Base-by-base conservation (phyloP, 2,797 vertebrate genomes). In the Takifugu rubripes region DNA sequence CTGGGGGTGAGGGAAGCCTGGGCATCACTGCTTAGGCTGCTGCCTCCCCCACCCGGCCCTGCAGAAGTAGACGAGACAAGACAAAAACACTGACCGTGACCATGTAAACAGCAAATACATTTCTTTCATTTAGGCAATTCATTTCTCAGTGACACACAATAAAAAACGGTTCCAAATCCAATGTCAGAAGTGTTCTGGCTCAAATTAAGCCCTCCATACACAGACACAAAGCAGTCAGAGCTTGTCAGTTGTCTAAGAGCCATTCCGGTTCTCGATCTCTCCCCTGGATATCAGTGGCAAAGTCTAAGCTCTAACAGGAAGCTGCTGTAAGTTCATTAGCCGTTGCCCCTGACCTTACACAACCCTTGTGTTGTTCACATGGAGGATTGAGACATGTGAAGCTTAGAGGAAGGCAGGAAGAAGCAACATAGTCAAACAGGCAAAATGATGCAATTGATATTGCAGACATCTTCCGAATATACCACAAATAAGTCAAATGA, bases 301-400 rank as follows among this genome's bases (percentile, higher is more conserved):
- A 49, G 16, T 24, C 33, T 56, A 33, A 68, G 21, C 40, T 54
- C 48, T 10, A 14, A 45, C 61, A 54, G 72, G 56, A 76, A 70
- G 64, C 53, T 44, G 48, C 52, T 67, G 15, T 70, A 68, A 77
- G 33, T 74, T 67, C 44, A 70, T 79, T 58, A 72, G 25, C 36
- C 21, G 15, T 59, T 52, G 63, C 54, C 60, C 27, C 43, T 64
- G 25, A 70, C 49, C 50, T 54, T 1, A 69, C 25, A 43, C 52
- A 40, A 54, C 42, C 54, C 45, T 15, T 43, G 48, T 40, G 33
- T 17, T 10, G 6, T n/a, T 46, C 56, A 33, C 56, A 46, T 25
- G 56, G 25, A 31, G 46, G 45, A 45, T 42, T 0, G 6, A 50
- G n/a, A 57, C 0, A 5, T 27, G 7, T 31, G 15, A 42, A 27